These are phyloP conservation scores for Varecia variegata DNA, from an alignment of 2,797 vertebrate genomes.

Conservation along the genomic window DNA sequence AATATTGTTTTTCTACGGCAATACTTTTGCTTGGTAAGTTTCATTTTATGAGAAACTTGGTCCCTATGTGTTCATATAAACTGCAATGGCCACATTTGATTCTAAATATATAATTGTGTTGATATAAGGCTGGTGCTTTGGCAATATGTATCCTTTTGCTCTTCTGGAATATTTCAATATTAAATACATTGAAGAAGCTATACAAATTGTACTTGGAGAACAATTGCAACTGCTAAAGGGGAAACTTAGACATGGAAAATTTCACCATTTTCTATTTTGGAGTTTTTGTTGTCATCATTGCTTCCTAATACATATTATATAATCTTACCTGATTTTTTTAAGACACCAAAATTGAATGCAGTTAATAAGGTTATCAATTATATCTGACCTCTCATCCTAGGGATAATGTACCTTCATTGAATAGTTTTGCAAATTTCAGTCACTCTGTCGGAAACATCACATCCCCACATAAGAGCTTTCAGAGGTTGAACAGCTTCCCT, in stretches of 20 bases:
- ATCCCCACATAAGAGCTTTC: not conserved
- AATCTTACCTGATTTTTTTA: not conserved
- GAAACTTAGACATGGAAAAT: not conserved
- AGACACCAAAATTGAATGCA: not conserved
- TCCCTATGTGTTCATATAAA: not conserved
- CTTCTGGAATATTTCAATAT: not conserved
- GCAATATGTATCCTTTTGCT: not conserved
- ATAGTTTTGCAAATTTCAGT: not conserved
- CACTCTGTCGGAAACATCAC: not conserved
- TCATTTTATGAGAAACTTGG: not conserved
- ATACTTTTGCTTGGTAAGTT: not conserved
- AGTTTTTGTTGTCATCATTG: not conserved
- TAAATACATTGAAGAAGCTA: not conserved
- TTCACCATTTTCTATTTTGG: not conserved
- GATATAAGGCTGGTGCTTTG: not conserved
- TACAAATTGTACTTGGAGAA: not conserved
- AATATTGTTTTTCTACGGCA: not conserved
- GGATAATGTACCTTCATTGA: not conserved
- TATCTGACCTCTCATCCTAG: not conserved
- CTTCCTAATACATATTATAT: not conserved
- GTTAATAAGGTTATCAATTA: not conserved
- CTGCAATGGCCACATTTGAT: not conserved
- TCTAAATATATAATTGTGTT: not conserved
- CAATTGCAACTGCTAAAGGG: not conserved
- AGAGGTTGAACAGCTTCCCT: not conserved